These are phyloP conservation scores for Syndactyla subalaris DNA, from an alignment of 2,797 vertebrate species.

Conservation along the genomic window DNA sequence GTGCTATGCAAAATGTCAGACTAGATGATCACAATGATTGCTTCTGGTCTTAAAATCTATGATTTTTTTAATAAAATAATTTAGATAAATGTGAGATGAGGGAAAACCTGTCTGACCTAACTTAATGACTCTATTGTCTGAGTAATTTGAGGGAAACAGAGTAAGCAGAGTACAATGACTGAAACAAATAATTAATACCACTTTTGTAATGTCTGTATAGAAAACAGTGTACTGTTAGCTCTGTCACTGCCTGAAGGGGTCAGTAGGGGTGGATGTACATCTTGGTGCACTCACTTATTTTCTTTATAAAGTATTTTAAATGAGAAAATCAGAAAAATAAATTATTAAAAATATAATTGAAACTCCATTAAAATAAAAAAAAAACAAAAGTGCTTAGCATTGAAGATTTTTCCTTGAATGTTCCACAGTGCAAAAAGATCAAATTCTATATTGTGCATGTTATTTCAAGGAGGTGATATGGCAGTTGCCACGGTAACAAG, in stretches of 20 bases:
- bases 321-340: background rate
- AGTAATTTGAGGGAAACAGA: background rate
- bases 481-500: constrained; percentile 16
- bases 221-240: background rate
- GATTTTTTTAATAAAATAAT: background rate
- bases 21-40: background rate
- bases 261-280: background rate
- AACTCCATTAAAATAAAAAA: background rate
- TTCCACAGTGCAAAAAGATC: constrained; percentile 40
- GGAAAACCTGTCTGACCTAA: background rate
- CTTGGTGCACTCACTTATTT: background rate
- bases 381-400: background rate
- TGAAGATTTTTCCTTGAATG: background rate
- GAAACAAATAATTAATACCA: background rate
- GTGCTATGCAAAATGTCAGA: background rate
- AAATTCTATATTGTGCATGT: constrained; percentile 4
- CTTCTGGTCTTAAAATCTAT: background rate
- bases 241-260: background rate
- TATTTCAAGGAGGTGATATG: constrained; percentile 38
- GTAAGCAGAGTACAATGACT: background rate
- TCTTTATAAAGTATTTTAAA: constrained; percentile 14
- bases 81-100: background rate
- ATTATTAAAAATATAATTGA: background rate
- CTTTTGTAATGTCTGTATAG: background rate
- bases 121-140: background rate